Evolutionary conservation across 2,888 invertebrate species (phyloP).

Genomic region (Agonopterix alstromeriana): DNA sequence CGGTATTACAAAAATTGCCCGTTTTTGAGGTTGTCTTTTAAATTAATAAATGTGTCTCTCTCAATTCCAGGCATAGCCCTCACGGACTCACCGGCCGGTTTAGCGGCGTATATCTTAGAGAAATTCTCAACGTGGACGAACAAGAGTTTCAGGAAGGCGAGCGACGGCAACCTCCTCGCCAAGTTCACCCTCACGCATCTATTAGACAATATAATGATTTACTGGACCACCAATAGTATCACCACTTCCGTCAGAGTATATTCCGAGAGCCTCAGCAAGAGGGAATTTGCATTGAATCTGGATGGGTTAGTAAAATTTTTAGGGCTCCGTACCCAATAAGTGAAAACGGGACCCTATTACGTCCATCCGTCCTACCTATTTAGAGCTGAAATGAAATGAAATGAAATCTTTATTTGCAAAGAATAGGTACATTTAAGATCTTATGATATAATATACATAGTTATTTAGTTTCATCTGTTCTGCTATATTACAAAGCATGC

Average conservation of each 20-base stretch:
- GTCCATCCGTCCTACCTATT: no score
- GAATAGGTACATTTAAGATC: no score
- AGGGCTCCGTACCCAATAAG: no score
- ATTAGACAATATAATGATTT: conserved; percentile 74
- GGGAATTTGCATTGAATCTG: conserved; percentile 25
- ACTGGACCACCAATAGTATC: conserved; percentile 69
- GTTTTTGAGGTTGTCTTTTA: no score
- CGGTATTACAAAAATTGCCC: no score
- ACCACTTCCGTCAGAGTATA: conserved; percentile 75
- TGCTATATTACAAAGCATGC: no score
- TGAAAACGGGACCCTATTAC: no score
- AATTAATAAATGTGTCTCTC: not conserved
- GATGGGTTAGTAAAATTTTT: conserved; percentile 40
- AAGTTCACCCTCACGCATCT: conserved; percentile 54
- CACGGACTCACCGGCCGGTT: conserved; percentile 87
- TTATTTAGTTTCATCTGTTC: no score
- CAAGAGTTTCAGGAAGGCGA: conserved; percentile 57
- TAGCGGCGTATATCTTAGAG: conserved; percentile 93
- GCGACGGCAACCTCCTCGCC: conserved; percentile 80
- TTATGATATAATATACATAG: no score
- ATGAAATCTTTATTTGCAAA: no score
- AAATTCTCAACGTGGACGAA: conserved; percentile 87
- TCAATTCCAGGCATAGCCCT: conserved; percentile 80
- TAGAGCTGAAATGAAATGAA: no score
- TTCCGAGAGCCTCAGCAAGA: conserved; percentile 69